These are phyloP conservation scores for Frankliniella intonsa DNA, from an alignment of 2,888 invertebrate genomes.

Conservation along the genomic window DNA sequence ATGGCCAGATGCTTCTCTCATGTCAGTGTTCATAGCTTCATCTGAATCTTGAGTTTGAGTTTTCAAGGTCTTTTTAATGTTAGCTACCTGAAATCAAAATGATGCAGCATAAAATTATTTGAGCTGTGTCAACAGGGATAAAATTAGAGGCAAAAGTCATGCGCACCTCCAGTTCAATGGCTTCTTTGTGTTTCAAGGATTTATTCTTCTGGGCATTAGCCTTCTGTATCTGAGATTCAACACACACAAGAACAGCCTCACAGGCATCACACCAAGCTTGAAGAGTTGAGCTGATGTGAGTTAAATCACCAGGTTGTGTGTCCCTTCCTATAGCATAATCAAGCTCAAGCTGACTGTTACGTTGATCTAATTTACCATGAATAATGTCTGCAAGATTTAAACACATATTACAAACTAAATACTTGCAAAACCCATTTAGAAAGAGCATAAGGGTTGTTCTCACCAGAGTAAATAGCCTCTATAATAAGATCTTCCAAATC, in stretches of 20 bases:
- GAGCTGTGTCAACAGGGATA: slow-evolving; percentile 2
- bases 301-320: slow-evolving; percentile 77
- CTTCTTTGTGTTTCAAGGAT: slow-evolving; percentile 71
- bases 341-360: slow-evolving; percentile 86
- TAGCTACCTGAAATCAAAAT: slow-evolving; percentile 60
- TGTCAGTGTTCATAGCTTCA: slow-evolving; percentile 74
- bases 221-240: slow-evolving; percentile 80
- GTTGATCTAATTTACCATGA: slow-evolving; percentile 93
- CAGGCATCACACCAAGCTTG: slow-evolving; percentile 88
- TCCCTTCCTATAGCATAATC: slow-evolving; percentile 93
- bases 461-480: slow-evolving; percentile 95
- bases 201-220: slow-evolving; percentile 83
- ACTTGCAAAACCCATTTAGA: not conserved
- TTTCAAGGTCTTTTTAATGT: slow-evolving; percentile 84
- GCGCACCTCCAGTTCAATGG: slow-evolving; percentile 78
- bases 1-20: slow-evolving; percentile 57
- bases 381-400: slow-evolving; percentile 67
- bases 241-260: slow-evolving; percentile 80
- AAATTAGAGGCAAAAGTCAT: slow-evolving; percentile 8
- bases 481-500: slow-evolving; percentile 95
- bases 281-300: slow-evolving; percentile 72
- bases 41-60: slow-evolving; percentile 75
- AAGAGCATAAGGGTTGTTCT: slow-evolving; percentile 36
- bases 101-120: not conserved
- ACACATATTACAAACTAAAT: slow-evolving; percentile 28